Percentiles rank a stretch among this genome's conserved stretches.
phyloP scores from a whole-genome alignment of 2,113 vertebrate species.

The Cynopterus brachyotis region DNA sequence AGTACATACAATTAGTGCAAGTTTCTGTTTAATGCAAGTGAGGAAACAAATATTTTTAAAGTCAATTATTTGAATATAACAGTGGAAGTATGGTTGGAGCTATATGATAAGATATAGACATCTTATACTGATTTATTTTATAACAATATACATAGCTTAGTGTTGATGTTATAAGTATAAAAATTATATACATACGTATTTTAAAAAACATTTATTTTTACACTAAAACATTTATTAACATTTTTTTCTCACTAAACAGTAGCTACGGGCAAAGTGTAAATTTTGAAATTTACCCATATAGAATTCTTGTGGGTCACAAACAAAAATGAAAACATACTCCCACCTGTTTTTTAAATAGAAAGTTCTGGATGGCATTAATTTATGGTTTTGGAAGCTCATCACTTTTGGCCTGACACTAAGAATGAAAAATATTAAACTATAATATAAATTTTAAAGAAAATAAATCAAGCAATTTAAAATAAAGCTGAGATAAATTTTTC shows the following conservation, averaged over 20 bases:
- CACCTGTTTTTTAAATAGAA: background rate
- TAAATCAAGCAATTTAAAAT: background rate
- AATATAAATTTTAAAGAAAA: slow-evolving; percentile 30
- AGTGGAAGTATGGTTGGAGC: background rate
- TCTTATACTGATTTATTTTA: background rate
- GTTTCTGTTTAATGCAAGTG: background rate
- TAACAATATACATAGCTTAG: background rate
- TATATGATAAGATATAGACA: background rate
- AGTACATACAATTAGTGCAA: background rate
- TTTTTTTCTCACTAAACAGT: background rate
- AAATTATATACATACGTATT: background rate
- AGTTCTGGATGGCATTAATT: slow-evolving; percentile 17
- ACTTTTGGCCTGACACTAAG: background rate
- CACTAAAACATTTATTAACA: background rate
- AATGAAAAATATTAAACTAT: background rate
- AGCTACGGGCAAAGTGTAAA: background rate
- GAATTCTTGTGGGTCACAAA: background rate
- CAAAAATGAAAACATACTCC: background rate
- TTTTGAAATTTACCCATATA: background rate
- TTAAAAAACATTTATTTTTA: background rate
- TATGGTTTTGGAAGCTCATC: background rate
- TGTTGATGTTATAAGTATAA: background rate
- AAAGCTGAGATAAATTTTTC: background rate
- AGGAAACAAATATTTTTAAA: background rate
- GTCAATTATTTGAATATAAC: background rate